phyloP scores from a whole-genome alignment of 2,797 vertebrate species.

The Rhabdophis nuchalis region DNA sequence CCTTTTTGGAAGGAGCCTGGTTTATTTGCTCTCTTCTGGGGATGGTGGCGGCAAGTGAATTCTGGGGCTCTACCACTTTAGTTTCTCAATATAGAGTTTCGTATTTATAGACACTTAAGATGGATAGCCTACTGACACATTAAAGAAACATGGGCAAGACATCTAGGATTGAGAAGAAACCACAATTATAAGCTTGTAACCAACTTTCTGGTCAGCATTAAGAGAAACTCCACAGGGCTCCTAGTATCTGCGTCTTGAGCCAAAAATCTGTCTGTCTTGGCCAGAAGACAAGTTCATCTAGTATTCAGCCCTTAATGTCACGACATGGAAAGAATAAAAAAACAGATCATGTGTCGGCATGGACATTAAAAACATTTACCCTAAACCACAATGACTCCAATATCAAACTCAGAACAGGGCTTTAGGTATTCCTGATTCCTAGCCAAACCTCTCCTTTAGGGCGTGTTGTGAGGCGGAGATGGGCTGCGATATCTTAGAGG shows the following conservation, averaged over 20 bases:
- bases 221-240: neutral
- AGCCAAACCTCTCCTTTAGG: neutral
- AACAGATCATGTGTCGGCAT: neutral
- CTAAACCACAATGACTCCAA: neutral
- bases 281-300: neutral
- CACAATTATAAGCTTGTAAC: conserved; percentile 28
- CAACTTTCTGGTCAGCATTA: fast-evolving
- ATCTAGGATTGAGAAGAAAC: conserved; percentile 42
- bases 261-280: neutral
- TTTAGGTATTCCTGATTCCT: neutral
- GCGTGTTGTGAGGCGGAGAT: neutral
- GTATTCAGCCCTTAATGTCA: neutral
- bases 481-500: neutral
- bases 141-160: conserved; percentile 13
- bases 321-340: neutral
- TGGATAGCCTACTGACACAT: conserved; percentile 63
- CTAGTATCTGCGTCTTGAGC: conserved; percentile 9
- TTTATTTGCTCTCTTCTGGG: conserved; percentile 29
- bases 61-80: conserved; percentile 55
- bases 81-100: conserved; percentile 66
- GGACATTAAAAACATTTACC: neutral
- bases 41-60: conserved; percentile 59
- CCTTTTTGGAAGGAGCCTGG: neutral
- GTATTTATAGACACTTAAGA: conserved; percentile 59
- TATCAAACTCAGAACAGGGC: neutral